These are phyloP conservation scores for Apomyelois bistriatella DNA, from an alignment of 2,888 invertebrate species.

Conservation along the genomic window DNA sequence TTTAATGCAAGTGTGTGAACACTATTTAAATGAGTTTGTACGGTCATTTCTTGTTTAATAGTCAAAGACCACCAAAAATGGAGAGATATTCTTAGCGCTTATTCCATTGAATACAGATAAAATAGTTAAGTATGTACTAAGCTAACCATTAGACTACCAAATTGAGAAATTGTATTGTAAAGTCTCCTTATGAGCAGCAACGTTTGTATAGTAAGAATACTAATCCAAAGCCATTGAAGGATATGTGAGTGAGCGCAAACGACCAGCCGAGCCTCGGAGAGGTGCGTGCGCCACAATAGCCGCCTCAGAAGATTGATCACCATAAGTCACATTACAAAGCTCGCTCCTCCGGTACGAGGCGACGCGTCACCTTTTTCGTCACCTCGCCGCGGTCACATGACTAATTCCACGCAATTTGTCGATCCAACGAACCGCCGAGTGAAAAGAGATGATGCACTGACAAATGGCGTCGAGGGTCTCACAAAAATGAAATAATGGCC, in stretches of 20 bases:
- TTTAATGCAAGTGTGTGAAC: not conserved
- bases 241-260: slow-evolving; percentile 28
- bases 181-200: slow-evolving; percentile 14
- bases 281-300: slow-evolving; percentile 61
- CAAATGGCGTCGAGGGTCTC: slow-evolving; percentile 75
- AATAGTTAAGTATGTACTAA: slow-evolving; percentile 9
- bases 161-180: slow-evolving; percentile 17
- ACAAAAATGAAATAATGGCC: slow-evolving; percentile 78
- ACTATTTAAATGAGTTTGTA: not conserved
- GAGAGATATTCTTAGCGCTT: not conserved
- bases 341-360: slow-evolving; percentile 44
- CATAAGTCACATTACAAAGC: slow-evolving; percentile 52
- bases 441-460: slow-evolving; percentile 77
- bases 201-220: slow-evolving; percentile 35
- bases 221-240: slow-evolving; percentile 44
- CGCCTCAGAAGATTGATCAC: slow-evolving; percentile 64
- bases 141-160: slow-evolving; percentile 20
- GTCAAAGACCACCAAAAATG: slow-evolving; percentile 4
- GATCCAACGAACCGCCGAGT: slow-evolving; percentile 64
- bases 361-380: slow-evolving; percentile 78
- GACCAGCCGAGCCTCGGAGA: slow-evolving; percentile 40
- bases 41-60: not conserved
- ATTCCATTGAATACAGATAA: slow-evolving; percentile 1
- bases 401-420: slow-evolving; percentile 77
- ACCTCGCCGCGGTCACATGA: slow-evolving; percentile 74